Base-by-base conservation (phyloP, 2,797 vertebrate species). In the Enoplosus armatus region DNA sequence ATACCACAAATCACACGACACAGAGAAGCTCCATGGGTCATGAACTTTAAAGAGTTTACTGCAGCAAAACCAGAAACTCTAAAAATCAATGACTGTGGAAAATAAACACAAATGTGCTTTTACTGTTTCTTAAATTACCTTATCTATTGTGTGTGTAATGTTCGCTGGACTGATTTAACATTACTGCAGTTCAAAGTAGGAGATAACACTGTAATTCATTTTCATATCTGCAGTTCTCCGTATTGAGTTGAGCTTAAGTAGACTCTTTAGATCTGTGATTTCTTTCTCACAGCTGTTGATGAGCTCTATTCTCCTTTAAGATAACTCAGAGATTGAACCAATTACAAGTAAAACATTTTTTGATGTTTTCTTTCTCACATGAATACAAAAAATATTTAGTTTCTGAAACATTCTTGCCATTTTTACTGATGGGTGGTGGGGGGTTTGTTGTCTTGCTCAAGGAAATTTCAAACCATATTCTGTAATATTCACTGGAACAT, bases 181-280 rank as follows among this genome's bases (percentile, higher is more conserved):
- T 59, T 39, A 61, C 54, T 24, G 37, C 68, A 31, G 83, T 81
- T 87, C 67, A 84, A 89, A 87, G 81, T 31, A 43, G 62, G 50
- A 79, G 89, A 91, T 87, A 91, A 87, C 50, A 3, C 54, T 24
- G 11, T 87, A 91, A 93, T 92, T 93, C 79, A 88, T 89, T 91
- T 92, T 85, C 75, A 86, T 86, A 89, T 90, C 86, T 88, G 15
- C 78, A 54, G 54, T 67, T 69, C 51, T 83, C 82, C 72, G 74
- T 31, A 18, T 43, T 24, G 65, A 79, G 67, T 74, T 12, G 51
- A 54, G 47, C 68, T 29, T 83, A 77, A 81, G 74, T 59, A 83
- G 60, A 80, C 69, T 66, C 79, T 76, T 91, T 65, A 86, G 75
- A 89, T 85, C 67, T 63, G 51, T 54, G 55, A 70, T 84, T 80